Conservation (phyloP, 2,113 vertebrate species). For the Bujurquina vittata region DNA sequence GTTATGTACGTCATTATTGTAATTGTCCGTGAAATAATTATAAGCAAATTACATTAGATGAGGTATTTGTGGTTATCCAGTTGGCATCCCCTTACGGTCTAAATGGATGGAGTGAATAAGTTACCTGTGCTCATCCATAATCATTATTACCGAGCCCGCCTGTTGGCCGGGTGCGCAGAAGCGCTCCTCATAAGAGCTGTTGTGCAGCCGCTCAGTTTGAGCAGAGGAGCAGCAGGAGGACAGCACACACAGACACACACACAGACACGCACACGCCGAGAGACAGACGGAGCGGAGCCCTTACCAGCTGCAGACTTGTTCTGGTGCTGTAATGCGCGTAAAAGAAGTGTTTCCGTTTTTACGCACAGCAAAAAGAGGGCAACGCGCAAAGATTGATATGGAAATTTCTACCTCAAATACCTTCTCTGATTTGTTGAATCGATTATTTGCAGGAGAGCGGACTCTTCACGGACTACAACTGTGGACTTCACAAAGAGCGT, state of each 20-base stretch:
- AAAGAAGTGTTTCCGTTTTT: conserved; percentile 43
- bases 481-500: not conserved
- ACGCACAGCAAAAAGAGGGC: conserved; percentile 27
- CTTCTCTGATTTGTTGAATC: not conserved
- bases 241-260: not conserved
- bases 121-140: conserved; percentile 47
- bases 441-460: not conserved
- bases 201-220: conserved; percentile 9
- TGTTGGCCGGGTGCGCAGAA: conserved; percentile 30
- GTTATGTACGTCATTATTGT: not conserved
- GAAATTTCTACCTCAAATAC: not conserved
- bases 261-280: not conserved
- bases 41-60: conserved; percentile 1
- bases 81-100: not conserved
- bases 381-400: not conserved
- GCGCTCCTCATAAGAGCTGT: conserved; percentile 24
- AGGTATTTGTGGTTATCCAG: conserved; percentile 23
- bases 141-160: conserved; percentile 35
- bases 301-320: not conserved
- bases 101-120: conserved; percentile 4
- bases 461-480: not conserved
- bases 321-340: conserved; percentile 24
- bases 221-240: conserved; percentile 31
- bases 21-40: not conserved
- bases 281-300: not conserved